These are phyloP conservation scores for Acropternis orthonyx DNA, from an alignment of 2,797 vertebrate genomes.

Conservation along the genomic window DNA sequence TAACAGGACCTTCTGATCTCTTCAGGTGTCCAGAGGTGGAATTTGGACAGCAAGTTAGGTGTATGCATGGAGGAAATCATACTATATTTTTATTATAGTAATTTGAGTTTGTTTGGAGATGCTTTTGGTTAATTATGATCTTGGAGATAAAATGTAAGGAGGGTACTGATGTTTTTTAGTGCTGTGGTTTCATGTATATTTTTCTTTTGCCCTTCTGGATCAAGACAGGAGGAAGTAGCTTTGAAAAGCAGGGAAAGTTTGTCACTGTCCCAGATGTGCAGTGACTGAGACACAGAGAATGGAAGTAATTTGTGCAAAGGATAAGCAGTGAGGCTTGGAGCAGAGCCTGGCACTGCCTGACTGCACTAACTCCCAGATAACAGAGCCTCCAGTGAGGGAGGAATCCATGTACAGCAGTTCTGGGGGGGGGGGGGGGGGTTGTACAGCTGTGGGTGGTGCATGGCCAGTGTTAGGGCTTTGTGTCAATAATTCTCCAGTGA, in stretches of 20 bases:
- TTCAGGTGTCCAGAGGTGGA: neutral
- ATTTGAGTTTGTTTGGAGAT: neutral
- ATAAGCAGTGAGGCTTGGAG: neutral
- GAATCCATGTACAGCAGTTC: neutral
- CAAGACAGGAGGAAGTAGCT: neutral
- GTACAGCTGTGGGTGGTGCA: neutral
- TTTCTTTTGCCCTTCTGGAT: neutral
- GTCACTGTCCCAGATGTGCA: neutral
- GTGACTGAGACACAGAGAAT: neutral
- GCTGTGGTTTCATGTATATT: neutral
- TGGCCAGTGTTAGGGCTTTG: neutral
- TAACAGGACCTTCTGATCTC: neutral
- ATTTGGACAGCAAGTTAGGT: neutral
- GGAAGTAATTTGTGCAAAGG: neutral
- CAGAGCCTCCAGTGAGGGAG: neutral
- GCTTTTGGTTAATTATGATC: constrained; percentile 52
- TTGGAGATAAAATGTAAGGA: neutral
- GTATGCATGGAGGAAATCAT: neutral
- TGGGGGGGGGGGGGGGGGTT: too few relatives aligned
- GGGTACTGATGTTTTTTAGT: neutral
- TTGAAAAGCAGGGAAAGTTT: neutral
- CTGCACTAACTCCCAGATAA: neutral
- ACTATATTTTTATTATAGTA: neutral
- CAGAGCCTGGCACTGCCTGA: neutral
- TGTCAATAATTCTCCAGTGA: neutral